A percentile compares a stretch with the other conserved stretches of the same genome.
phyloP scores from a whole-genome alignment of 2,113 vertebrate species.

The Etia nguti region DNA sequence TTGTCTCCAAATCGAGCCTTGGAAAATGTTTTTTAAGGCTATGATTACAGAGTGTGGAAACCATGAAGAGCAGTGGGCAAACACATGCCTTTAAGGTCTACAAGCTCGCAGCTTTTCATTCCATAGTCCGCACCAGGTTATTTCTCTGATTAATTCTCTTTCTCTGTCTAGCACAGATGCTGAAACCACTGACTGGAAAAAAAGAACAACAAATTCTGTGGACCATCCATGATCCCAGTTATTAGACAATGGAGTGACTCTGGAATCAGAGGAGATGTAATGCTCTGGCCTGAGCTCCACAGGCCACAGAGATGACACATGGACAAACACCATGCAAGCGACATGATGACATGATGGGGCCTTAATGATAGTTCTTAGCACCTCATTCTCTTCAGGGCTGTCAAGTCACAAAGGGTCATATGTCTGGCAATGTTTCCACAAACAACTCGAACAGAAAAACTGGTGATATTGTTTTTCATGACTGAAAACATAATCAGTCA shows the following conservation, averaged over 20 bases:
- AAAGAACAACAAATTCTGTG: background rate
- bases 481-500: background rate
- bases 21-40: background rate
- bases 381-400: background rate
- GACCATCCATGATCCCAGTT: background rate
- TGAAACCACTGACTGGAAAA: background rate
- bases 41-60: background rate
- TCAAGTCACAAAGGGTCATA: background rate
- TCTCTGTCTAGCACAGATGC: background rate
- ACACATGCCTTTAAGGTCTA: background rate
- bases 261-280: background rate
- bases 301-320: background rate
- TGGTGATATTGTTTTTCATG: background rate
- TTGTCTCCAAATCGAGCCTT: background rate
- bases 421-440: background rate
- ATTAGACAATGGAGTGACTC: background rate
- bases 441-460: background rate
- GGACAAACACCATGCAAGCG: background rate
- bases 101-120: background rate
- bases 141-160: background rate
- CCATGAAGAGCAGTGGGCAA: background rate
- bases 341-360: conserved; percentile 1
- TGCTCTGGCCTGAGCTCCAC: background rate
- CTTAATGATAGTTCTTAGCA: background rate
- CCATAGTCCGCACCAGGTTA: background rate